Base-by-base conservation (phyloP, 2,888 invertebrate genomes). In the Biston betularia region DNA sequence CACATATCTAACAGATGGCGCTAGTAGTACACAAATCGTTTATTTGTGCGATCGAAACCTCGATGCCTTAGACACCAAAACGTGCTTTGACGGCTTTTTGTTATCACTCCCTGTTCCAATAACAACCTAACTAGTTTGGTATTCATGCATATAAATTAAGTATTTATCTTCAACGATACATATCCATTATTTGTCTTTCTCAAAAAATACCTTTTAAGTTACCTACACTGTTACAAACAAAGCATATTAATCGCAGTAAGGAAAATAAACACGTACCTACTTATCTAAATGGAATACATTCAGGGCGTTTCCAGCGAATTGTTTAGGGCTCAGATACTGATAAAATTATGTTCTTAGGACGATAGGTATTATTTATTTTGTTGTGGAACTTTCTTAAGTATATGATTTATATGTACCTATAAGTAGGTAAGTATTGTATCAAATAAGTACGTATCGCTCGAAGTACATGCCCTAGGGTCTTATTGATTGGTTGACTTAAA, bases 1-100 rank as follows among this genome's bases (percentile, higher is more conserved):
- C 42, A 42, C 24, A 44, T 38, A 8, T 44, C 12, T 55, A 71
- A 79, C 59, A 87, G 87, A 85, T 87, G 87, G 85, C 85, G 86
- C 61, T 79, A 85, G 76, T 63, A 40, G 82, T 79, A 34, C n/a
- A 68, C 14, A 56, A 69, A 63, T 14, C 12, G 33, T n/a, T 40
- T 40, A 14, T 46, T 53, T 60, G 11, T 33, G 33, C 71, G 72
- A 72, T 71, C 72, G 71, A 72, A 70, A 53, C 58, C 38, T 38
- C 58, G 34, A 24, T 46, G 35, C 52, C 46, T 49, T 44, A 42
- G 35, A 52, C 59, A 54, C 63, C 63, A 52, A 70, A 72, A 72
- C 72, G 71, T 72, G 74, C 45, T 38, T 49, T 62, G 56, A 62
- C 65, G 61, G 42, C 59, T 52, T 68, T 69, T 69, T 48, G 57